Evolutionary conservation across 2,797 vertebrate genomes (phyloP).

Genomic region (Hephaestus fuliginosus): DNA sequence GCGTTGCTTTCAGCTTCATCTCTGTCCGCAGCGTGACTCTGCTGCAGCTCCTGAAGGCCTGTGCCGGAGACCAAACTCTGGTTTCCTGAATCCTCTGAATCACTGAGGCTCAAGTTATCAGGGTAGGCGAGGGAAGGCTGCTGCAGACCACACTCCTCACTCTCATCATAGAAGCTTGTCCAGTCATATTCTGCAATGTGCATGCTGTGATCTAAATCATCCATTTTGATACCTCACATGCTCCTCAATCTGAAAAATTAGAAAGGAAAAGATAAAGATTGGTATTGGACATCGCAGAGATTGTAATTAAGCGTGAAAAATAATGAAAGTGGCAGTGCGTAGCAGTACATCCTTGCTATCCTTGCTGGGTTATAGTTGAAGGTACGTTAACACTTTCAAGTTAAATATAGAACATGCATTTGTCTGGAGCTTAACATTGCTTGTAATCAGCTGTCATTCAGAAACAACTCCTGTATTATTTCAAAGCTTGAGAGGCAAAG

Average conservation of each 20-base stretch:
- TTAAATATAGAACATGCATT: slow-evolving; percentile 57
- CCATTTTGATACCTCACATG: slow-evolving; percentile 84
- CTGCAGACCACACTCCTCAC: slow-evolving; percentile 89
- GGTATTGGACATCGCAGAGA: slow-evolving; percentile 5
- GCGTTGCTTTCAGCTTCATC: slow-evolving; percentile 7
- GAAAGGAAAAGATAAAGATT: slow-evolving; percentile 23
- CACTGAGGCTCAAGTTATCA: slow-evolving; percentile 89
- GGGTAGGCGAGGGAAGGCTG: slow-evolving; percentile 86
- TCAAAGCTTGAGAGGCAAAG: slow-evolving; percentile 20
- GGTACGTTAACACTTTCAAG: slow-evolving; percentile 34
- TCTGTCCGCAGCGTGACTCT: slow-evolving; percentile 8
- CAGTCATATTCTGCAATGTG: slow-evolving; percentile 92
- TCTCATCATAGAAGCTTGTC: slow-evolving; percentile 88
- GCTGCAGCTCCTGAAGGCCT: slow-evolving; percentile 21
- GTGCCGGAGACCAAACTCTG: slow-evolving; percentile 6
- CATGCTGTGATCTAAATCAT: slow-evolving; percentile 96
- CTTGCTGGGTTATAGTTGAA: neutral
- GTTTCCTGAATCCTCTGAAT: slow-evolving; percentile 74
- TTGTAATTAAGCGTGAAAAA: slow-evolving; percentile 5
- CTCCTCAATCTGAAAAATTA: slow-evolving; percentile 75
- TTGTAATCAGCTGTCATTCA: slow-evolving; percentile 44
- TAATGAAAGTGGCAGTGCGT: slow-evolving; percentile 2
- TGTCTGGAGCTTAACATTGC: slow-evolving; percentile 24
- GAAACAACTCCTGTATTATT: slow-evolving; percentile 21
- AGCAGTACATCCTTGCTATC: neutral